Base-by-base conservation (phyloP, 2,797 vertebrate species). In the Tiaroga cobitis region DNA sequence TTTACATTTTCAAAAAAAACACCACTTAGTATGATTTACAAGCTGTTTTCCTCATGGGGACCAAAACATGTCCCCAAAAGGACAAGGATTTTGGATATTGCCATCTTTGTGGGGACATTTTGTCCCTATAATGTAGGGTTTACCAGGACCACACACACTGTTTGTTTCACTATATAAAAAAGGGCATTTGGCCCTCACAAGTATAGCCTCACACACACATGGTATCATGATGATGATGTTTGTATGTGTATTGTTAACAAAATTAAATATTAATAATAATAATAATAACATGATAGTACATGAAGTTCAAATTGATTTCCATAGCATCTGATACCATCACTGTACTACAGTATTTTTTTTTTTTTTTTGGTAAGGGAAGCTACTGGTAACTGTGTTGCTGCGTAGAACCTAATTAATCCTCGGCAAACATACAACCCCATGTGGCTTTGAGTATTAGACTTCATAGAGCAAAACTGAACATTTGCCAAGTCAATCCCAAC, bases 391-490 rank as follows among this genome's bases (percentile, higher is more conserved):
- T 18, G 7, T 29, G 8, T 68, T 41, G 56, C 56, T 67, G 43
- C 56, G 43, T 51, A 41, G n/a, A 78, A 82, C 82, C 43, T 2
- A 74, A 73, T 54, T 54, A 77, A 79, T 83, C 75, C 26, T 65
- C 68, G 10, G 56, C 29, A 69, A 78, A 68, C 41, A 79, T 51
- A 39, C 9, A 21, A 61, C 51, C 43, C 67, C 68, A 73, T 41
- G 21, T 74, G 65, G 65, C 32, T 80, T 76, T 26, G 77, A 65
- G 65, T 63, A 75, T 83, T 72, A 49, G 68, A 79, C 84, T 76
- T 70, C 78, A 77, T 88, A 85, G n/a, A 83, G 59, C 37, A 63
- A 37, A 82, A 34, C 75, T 85, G 61, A 80, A 81, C 77, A 84
- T 84, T 85, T 83, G 68, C 76, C 83, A 85, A 77, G 29, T 61